Evolutionary conservation across 2,888 invertebrate species (phyloP), one percentile per base, ranked within the genome.

Genomic region (Aphrophora alni): DNA sequence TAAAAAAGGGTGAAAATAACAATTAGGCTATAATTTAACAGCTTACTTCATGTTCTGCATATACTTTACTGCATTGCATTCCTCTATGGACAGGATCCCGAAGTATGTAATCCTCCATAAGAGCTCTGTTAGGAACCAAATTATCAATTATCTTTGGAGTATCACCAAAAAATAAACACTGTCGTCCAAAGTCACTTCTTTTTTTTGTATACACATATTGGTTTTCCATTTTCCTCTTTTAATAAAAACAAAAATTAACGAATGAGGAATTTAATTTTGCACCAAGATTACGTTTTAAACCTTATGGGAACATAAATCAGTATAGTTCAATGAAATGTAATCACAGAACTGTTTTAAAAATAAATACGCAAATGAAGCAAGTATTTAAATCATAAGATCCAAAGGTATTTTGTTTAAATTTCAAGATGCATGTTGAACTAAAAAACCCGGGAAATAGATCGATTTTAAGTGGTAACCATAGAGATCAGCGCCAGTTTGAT

Each of bases 141-240:
- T 88, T 85, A 59, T 87, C 87, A 77, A 87, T 80, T 7, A 86
- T 79, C 3, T 81, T 84, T 8, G 86, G 82, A n/a, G 93, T 92
- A 85, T 91, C 91, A 85, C 94, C 93, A 82, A 91, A 90, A 86
- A 96, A 95, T 73, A 92, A 87, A 75, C 92, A 92, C 86, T 94
- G 93, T 84, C 91, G 90, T 0, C 95, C 95, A 87, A 94, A 95
- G 82, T 93, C 90, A 83, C 90, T 90, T 69, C 95, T 91, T 84
- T 92, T 92, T 87, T 92, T 94, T 82, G 93, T 92, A 86, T 94
- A 95, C 21, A 90, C 88, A 86, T 90, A 92, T 83, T 88, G 88
- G 25, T 89, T 86, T 84, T 91, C 90, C 90, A 90, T 90, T 59
- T 21, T 59, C 10, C 2, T 21, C 21, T 21, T 59, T 59, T n/a